Percentiles rank a stretch among this genome's conserved stretches.
Evolutionary conservation across 1,140 invertebrate species (phyloP).

Genomic region (Hesperophylax magnus): DNA sequence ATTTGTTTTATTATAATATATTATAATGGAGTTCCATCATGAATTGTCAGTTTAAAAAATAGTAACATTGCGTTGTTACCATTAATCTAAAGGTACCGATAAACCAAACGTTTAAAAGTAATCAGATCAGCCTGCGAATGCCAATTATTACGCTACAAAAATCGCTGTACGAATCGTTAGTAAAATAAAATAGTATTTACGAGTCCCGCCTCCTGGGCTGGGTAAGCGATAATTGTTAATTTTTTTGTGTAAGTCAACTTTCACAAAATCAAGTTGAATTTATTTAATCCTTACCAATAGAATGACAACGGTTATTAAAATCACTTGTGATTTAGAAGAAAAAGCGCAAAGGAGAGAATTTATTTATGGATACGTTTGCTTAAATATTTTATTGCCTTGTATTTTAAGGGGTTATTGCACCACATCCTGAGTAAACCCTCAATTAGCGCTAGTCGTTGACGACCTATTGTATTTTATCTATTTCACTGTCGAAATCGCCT

Average conservation of each 20-base stretch:
- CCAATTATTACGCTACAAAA: background rate
- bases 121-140: background rate
- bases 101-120: background rate
- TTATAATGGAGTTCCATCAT: no score
- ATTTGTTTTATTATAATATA: no score
- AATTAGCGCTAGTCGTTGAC: no score
- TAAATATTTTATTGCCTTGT: no score
- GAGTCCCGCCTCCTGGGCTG: background rate
- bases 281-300: background rate
- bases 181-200: constrained; percentile 1
- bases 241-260: background rate
- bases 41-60: no score
- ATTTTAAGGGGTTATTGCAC: no score
- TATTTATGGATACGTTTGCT: no score
- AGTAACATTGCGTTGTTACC: background rate
- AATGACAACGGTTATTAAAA: background rate
- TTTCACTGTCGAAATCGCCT: no score
- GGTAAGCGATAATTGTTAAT: background rate
- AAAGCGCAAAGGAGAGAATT: no score
- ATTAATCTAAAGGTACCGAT: background rate
- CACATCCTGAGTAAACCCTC: no score
- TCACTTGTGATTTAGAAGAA: background rate
- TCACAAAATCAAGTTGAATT: background rate
- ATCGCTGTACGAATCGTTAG: background rate
- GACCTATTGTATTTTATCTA: no score